These are phyloP conservation scores for Copsychus sechellarum DNA, from an alignment of 2,113 vertebrate species.

Conservation along the genomic window DNA sequence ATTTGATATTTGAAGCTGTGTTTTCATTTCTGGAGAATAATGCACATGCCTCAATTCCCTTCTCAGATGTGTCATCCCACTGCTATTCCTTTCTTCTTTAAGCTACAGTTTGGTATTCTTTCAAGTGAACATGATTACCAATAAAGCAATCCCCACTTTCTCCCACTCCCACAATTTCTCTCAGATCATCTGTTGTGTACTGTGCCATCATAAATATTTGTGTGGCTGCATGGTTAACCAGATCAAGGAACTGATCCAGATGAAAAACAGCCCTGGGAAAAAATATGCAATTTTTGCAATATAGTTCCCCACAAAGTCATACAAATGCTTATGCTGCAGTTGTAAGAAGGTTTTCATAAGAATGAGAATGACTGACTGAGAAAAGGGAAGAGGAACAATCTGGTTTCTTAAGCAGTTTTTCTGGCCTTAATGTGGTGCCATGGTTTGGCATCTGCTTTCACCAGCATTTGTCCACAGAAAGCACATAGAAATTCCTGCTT, in stretches of 20 bases:
- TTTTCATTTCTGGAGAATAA: conserved; percentile 32
- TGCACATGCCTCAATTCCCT: neutral
- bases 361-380: neutral
- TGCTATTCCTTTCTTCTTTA: conserved; percentile 21
- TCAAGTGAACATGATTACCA: neutral
- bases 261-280: neutral
- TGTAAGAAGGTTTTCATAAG: neutral
- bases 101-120: neutral
- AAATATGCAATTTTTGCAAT: neutral
- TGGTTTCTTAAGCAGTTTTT: neutral
- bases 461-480: neutral
- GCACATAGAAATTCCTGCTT: neutral
- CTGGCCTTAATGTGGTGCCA: neutral
- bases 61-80: conserved; percentile 23
- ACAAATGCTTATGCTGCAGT: conserved; percentile 22
- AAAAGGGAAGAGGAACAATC: neutral
- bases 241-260: neutral
- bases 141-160: neutral
- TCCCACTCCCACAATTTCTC: neutral
- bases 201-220: conserved; percentile 55
- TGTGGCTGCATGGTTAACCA: conserved; percentile 14
- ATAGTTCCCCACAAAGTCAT: conserved; percentile 5
- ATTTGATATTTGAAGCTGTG: neutral
- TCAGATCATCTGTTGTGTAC: conserved; percentile 9
- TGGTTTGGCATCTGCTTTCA: neutral